Evolutionary conservation across 2,888 invertebrate genomes (phyloP), one percentile per base, ranked within the genome.

Genomic region (Baccha elongata): DNA sequence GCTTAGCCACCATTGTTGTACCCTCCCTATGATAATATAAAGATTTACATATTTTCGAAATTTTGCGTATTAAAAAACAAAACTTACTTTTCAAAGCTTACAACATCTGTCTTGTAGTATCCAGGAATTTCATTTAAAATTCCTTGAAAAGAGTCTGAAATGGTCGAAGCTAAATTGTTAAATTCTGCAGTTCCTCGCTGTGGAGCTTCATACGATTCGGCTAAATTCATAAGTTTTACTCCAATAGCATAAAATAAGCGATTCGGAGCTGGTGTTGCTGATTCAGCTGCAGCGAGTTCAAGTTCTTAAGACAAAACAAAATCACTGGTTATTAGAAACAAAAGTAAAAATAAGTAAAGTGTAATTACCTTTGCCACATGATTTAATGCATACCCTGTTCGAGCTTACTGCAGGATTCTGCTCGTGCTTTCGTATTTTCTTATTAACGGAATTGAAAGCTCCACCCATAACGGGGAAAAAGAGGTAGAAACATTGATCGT

Each of bases 401-500:
- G 94, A 92, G 0, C 96, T 95, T 11, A 97, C 91, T 7, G 93
- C 90, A 0, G 97, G 97, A 0, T 93, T 92, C 32, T 92, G 92
- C 85, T 94, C 93, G 87, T 98, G 98, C 86, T 96, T 96, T 85
- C 94, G 93, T 23, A 96, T 96, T 85, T 96, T 95, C 89, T 97
- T 97, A 90, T 94, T 97, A 17, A 96, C 95, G 3, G 95, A 92
- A 88, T 97, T 95, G 89, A 95, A 97, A 2, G 92, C 92, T 0
- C 98, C 97, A 6, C 97, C 97, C 87, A 94, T 93, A 0, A 96
- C 93, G 1, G 96, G 95, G 92, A 96, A 98, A 93, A 97, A 95
- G 92, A 98, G 93, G 91, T 96, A 96, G 37, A 96, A 91, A 86
- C 98, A 98, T 74, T 94, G 93, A 0, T 94, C 93, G 87, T 97